Percentiles rank a stretch among this genome's conserved stretches.
phyloP scores from a whole-genome alignment of 2,888 invertebrate genomes.

The Calameuta pallipes region DNA sequence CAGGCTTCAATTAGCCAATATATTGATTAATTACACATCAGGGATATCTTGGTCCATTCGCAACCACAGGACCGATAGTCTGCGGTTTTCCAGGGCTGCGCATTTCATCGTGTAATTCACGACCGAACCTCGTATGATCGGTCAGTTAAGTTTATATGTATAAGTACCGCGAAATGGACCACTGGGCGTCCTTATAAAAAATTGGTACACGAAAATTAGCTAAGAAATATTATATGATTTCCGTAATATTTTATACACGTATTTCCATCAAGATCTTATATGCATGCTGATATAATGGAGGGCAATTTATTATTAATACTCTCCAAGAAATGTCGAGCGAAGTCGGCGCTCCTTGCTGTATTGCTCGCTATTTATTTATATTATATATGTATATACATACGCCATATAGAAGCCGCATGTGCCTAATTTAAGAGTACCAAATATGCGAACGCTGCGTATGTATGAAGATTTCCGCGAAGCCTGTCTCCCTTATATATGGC shows the following conservation, averaged over 20 bases:
- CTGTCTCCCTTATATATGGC: slow-evolving; percentile 8
- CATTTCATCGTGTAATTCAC: slow-evolving; percentile 45
- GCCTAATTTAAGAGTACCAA: slow-evolving; percentile 8
- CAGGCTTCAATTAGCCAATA: slow-evolving; percentile 52
- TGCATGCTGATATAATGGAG: too few species aligned
- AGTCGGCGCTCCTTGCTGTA: too few species aligned
- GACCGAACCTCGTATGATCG: slow-evolving; percentile 22
- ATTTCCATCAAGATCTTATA: too few species aligned
- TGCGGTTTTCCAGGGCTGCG: slow-evolving; percentile 44
- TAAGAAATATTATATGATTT: too few species aligned
- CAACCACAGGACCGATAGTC: slow-evolving; percentile 38
- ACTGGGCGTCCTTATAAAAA: too few species aligned
- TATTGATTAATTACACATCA: slow-evolving; percentile 43
- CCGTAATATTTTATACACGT: too few species aligned
- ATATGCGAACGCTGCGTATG: slow-evolving; percentile 17
- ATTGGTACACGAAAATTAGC: too few species aligned
- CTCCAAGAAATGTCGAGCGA: too few species aligned
- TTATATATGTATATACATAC: background rate
- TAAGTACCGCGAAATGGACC: too few species aligned
- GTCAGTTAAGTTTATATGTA: too few species aligned
- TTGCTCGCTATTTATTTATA: too few species aligned
- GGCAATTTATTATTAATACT: too few species aligned
- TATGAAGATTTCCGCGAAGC: slow-evolving; percentile 13
- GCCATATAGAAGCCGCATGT: background rate
- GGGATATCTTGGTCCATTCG: slow-evolving; percentile 38